Base-by-base conservation (phyloP, 2,797 vertebrate species). In the Danio kyathit region DNA sequence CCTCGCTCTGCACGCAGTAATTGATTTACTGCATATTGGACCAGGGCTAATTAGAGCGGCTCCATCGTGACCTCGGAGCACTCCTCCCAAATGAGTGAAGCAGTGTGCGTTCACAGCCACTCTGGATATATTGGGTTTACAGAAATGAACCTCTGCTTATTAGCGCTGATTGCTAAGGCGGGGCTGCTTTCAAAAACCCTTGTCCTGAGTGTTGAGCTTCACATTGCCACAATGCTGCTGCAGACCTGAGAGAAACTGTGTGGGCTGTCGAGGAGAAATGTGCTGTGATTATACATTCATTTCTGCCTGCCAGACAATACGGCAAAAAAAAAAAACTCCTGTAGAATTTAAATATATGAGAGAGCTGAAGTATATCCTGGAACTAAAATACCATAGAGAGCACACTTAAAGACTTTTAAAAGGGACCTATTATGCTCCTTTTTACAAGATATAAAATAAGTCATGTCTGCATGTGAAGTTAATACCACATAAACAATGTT, bases 21-120 rank as follows among this genome's bases (percentile, higher is more conserved):
- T 78, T 84, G 73, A 82, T 82, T 82, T 82, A 75, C 21, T 70
- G 75, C 52, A 69, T 51, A 75, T 65, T 19, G 59, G 40, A 65
- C 11, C 17, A 14, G 11, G 49, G 59, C 61, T 82, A 80, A 85
- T 82, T 76, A 66, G 21, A 74, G 64, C 61, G 11, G 56, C n/a
- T 61, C 40, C 40, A 76, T 76, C 61, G 43, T 52, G 19, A 73
- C 21, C 46, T 44, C 69, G 66, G 52, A 17, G 10, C 57, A 49
- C 66, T 72, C 19, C 60, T 72, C 71, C 66, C 52, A 73, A 81
- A 81, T 69, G 73, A 69, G 59, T 46, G 49, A 83, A 74, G 65
- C 64, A 46, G 5, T 38, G 54, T 48, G 38, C 61, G 14, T 43
- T 51, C 71, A 51, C 29, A 69, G 51, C 54, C 6, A 16, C 6